Conservation (phyloP, 2,888 invertebrate genomes). For the Diarsia dahlii region DNA sequence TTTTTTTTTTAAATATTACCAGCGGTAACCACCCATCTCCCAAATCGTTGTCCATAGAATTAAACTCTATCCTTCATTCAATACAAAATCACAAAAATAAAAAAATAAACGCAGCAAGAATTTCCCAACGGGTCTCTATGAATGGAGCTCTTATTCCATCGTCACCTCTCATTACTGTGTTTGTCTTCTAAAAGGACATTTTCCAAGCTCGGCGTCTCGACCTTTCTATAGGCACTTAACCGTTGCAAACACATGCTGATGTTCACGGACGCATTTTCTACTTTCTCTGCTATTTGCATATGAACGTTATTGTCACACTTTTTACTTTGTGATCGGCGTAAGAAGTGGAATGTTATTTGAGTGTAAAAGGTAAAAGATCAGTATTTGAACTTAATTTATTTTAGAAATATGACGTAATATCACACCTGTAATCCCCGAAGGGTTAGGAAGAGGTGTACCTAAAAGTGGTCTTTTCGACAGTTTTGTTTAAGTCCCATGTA, state of each 20-base stretch:
- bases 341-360: slow-evolving; percentile 5
- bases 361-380: neutral
- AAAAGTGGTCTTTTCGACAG: too few species aligned
- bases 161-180: slow-evolving; percentile 54
- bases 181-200: slow-evolving; percentile 49
- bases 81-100: neutral
- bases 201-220: slow-evolving; percentile 20
- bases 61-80: slow-evolving; percentile 9
- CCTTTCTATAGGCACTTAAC: slow-evolving; percentile 32
- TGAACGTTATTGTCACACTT: slow-evolving; percentile 23
- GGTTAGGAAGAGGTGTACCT: too few species aligned
- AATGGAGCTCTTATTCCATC: slow-evolving; percentile 39
- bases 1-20: neutral
- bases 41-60: too few species aligned
- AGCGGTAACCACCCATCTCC: neutral
- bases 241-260: slow-evolving; percentile 9
- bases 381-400: neutral
- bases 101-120: slow-evolving; percentile 2
- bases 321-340: slow-evolving; percentile 13
- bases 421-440: too few species aligned
- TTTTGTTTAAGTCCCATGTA: too few species aligned
- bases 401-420: neutral
- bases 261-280: slow-evolving; percentile 32
- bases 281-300: slow-evolving; percentile 40
- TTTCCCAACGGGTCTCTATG: neutral